Evolutionary conservation across 2,113 vertebrate genomes (phyloP).

Genomic region (Erythrolamprus reginae): DNA sequence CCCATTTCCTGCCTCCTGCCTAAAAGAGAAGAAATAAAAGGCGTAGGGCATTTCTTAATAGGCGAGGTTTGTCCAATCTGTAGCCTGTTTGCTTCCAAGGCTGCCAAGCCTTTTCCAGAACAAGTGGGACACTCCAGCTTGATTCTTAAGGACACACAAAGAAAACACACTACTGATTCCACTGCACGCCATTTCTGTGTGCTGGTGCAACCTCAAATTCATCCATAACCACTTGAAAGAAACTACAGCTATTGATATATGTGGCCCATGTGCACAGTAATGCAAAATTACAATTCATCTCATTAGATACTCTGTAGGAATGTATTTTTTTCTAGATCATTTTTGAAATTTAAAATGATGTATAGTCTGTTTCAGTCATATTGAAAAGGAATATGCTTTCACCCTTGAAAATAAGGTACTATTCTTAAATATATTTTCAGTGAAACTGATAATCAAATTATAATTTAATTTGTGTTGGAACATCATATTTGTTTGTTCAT

Average conservation of each 20-base stretch:
- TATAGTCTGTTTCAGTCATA: not conserved
- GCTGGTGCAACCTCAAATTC: not conserved
- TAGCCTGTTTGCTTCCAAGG: not conserved
- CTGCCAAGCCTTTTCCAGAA: not conserved
- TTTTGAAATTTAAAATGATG: not conserved
- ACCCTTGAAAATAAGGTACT: not conserved
- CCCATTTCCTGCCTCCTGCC: not conserved
- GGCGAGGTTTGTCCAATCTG: not conserved
- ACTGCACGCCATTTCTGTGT: not conserved
- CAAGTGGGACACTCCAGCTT: not conserved
- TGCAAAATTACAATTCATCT: not conserved
- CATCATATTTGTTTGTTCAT: not conserved
- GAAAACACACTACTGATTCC: not conserved
- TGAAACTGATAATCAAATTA: not conserved
- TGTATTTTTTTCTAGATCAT: not conserved
- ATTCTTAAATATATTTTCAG: not conserved
- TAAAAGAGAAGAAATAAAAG: not conserved
- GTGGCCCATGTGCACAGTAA: not conserved
- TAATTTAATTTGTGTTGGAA: not conserved
- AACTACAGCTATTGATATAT: not conserved
- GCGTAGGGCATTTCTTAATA: not conserved
- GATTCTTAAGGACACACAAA: not conserved
- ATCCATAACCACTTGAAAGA: not conserved
- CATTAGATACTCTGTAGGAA: not conserved
- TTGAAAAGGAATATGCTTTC: not conserved